phyloP scores from a whole-genome alignment of 1,140 invertebrate species.

The Sycobia sp. region DNA sequence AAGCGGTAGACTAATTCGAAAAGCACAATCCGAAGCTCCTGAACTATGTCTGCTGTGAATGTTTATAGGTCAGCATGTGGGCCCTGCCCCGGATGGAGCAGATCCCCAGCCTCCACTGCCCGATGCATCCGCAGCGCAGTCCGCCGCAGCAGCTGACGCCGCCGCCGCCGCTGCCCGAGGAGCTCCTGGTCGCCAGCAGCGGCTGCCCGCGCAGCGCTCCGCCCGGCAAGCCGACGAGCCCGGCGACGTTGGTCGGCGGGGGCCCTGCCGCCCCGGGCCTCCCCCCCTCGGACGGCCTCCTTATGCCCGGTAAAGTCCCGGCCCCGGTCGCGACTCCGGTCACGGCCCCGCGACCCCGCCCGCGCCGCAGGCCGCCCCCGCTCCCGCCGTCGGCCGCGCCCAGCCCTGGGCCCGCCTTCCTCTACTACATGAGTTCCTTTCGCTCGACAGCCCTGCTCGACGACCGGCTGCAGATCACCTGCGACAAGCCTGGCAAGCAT shows the following conservation, averaged over 20 bases:
- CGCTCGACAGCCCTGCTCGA: constrained; percentile 62
- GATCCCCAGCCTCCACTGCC: constrained; percentile 68
- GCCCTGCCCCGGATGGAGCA: constrained; percentile 73
- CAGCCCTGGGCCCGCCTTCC: constrained; percentile 12
- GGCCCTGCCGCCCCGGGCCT: not conserved
- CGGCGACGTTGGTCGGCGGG: constrained; percentile 4
- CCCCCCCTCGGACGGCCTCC: not conserved
- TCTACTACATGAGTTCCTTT: constrained; percentile 34
- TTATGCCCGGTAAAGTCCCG: not conserved
- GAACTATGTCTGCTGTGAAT: not conserved
- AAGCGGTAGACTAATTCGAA: too few species aligned
- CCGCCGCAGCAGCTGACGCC: not conserved
- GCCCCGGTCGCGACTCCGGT: not conserved
- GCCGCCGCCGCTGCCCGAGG: not conserved
- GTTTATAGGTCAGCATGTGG: constrained; percentile 67
- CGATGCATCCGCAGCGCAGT: constrained; percentile 53
- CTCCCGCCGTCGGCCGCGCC: not conserved
- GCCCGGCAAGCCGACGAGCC: not conserved
- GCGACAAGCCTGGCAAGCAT: constrained; percentile 74
- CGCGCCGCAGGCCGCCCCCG: not conserved
- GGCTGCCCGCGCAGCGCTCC: not conserved
- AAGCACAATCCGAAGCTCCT: too few species aligned
- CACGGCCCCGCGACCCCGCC: not conserved
- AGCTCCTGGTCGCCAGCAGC: not conserved
- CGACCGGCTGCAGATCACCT: constrained; percentile 72